A percentile compares a stretch with the other conserved stretches of the same genome.
phyloP scores from a whole-genome alignment of 2,888 invertebrate genomes.

The Ectemnius continuus region DNA sequence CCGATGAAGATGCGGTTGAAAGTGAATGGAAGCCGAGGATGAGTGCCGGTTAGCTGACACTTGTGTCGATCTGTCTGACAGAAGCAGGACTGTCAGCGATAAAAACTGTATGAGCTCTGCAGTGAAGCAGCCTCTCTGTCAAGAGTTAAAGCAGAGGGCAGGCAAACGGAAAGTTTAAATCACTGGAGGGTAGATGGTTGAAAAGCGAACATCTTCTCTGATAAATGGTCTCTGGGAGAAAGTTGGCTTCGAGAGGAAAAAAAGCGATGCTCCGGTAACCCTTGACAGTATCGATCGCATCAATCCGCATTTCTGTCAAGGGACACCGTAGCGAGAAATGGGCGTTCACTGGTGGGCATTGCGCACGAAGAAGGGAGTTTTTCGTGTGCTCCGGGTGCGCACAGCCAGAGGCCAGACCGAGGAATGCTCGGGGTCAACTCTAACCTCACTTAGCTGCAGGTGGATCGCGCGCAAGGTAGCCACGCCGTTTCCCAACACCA shows the following conservation, averaged over 20 bases:
- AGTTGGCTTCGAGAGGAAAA: conserved; percentile 10
- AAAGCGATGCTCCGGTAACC: conserved; percentile 50
- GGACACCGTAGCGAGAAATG: conserved; percentile 68
- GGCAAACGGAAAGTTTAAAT: no score
- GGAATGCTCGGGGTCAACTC: conserved; percentile 51
- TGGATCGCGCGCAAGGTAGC: conserved; percentile 31
- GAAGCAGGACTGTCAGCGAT: no score
- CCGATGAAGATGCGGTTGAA: no score
- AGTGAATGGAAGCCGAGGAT: no score
- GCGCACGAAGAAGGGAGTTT: conserved; percentile 66
- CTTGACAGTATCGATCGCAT: conserved; percentile 75
- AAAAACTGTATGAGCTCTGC: no score
- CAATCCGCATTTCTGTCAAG: conserved; percentile 75
- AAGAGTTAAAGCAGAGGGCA: no score
- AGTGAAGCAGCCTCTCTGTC: no score
- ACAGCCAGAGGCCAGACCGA: conserved; percentile 18
- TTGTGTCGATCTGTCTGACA: no score
- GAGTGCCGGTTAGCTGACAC: no score
- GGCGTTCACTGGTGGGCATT: conserved; percentile 73
- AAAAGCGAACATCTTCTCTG: no score
- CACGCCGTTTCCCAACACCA: neutral
- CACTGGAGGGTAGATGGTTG: no score
- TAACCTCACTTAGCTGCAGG: conserved; percentile 67
- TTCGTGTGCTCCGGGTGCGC: conserved; percentile 62
- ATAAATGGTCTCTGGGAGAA: no score